phyloP scores from a whole-genome alignment of 2,888 invertebrate species.

The Drosophila dives region DNA sequence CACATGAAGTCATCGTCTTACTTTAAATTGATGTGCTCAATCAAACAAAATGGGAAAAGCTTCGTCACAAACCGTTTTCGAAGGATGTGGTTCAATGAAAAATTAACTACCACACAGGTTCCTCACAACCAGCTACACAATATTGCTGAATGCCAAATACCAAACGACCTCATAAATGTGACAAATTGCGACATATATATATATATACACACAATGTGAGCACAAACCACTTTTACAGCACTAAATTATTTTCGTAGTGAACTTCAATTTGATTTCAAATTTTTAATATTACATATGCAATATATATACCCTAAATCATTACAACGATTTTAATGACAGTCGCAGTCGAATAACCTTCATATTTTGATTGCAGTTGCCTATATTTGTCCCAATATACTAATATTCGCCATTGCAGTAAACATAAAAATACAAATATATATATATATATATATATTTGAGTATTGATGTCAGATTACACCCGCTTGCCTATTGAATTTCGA shows the following conservation, averaged over 20 bases:
- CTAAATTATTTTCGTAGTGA: slow-evolving; percentile 21
- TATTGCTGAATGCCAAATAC: slow-evolving; percentile 26
- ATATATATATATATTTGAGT: slow-evolving; percentile 21
- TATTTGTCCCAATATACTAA: background rate
- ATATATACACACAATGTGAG: background rate
- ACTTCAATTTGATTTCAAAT: slow-evolving; percentile 16
- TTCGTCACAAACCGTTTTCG: slow-evolving; percentile 37
- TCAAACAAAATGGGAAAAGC: slow-evolving; percentile 56
- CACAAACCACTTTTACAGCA: slow-evolving; percentile 17
- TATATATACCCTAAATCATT: slow-evolving; percentile 4
- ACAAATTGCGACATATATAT: slow-evolving; percentile 53
- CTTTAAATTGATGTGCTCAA: slow-evolving; percentile 61
- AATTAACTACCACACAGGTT: slow-evolving; percentile 57
- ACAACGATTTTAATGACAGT: slow-evolving; percentile 9
- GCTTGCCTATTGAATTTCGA: slow-evolving; percentile 22
- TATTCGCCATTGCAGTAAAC: slow-evolving; percentile 5
- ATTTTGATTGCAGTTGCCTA: background rate
- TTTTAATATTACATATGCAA: slow-evolving; percentile 1
- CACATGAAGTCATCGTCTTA: slow-evolving; percentile 50
- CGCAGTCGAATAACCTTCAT: slow-evolving; percentile 9
- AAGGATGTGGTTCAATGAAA: slow-evolving; percentile 59
- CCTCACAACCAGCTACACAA: slow-evolving; percentile 20
- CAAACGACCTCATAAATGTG: slow-evolving; percentile 62
- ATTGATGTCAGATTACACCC: slow-evolving; percentile 30
- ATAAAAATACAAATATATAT: background rate